phyloP scores from a whole-genome alignment of 2,113 vertebrate species.

The Laterallus jamaicensis region DNA sequence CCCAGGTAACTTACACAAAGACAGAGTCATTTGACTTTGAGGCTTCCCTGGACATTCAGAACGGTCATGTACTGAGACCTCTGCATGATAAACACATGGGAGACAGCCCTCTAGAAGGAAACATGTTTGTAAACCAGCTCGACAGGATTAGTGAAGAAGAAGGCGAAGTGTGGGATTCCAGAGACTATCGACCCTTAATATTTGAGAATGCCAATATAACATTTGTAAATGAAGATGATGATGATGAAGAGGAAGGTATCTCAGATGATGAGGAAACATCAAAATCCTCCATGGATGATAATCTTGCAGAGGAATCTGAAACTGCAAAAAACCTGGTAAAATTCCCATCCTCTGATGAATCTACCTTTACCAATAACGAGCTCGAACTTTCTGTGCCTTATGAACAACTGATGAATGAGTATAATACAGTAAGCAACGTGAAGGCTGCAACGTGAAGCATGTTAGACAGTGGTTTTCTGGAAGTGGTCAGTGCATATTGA shows the following conservation, averaged over 20 bases:
- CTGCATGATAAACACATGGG: slow-evolving; percentile 63
- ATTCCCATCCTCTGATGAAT: slow-evolving; percentile 83
- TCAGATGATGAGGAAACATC: slow-evolving; percentile 83
- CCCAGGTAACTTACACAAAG: slow-evolving; percentile 88
- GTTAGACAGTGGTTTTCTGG: slow-evolving; percentile 2
- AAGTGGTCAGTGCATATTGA: slow-evolving; percentile 2
- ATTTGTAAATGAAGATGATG: slow-evolving; percentile 81
- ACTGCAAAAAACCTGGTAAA: slow-evolving; percentile 77
- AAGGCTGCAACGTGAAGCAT: slow-evolving; percentile 74
- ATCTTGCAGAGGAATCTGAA: slow-evolving; percentile 74
- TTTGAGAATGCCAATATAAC: slow-evolving; percentile 88
- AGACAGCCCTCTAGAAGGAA: slow-evolving; percentile 66
- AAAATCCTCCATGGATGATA: slow-evolving; percentile 90
- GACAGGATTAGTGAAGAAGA: slow-evolving; percentile 89
- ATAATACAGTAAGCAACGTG: slow-evolving; percentile 84
- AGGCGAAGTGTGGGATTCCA: slow-evolving; percentile 83
- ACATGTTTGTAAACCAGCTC: slow-evolving; percentile 85
- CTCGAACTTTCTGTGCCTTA: slow-evolving; percentile 87
- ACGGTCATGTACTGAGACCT: slow-evolving; percentile 76
- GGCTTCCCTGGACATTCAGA: slow-evolving; percentile 73
- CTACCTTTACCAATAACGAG: slow-evolving; percentile 86
- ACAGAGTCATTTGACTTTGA: slow-evolving; percentile 84
- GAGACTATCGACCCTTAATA: slow-evolving; percentile 84
- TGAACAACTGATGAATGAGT: slow-evolving; percentile 90
- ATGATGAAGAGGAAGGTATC: slow-evolving; percentile 71